phyloP scores from a whole-genome alignment of 2,113 vertebrate genomes.

The Perca schrenkii region DNA sequence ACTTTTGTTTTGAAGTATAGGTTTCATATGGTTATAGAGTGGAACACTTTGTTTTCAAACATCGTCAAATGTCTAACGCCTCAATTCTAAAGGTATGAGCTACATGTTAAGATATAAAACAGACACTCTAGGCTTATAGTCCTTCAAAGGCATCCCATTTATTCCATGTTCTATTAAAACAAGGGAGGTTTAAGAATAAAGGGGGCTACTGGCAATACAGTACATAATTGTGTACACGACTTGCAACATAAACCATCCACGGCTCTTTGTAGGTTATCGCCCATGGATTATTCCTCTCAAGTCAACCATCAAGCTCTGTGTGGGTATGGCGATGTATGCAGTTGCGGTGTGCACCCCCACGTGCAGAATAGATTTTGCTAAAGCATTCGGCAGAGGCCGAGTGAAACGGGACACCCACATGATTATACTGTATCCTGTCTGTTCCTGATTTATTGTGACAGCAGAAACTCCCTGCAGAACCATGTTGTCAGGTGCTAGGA shows the following conservation, averaged over 20 bases:
- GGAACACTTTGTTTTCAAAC: slow-evolving; percentile 54
- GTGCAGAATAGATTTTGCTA: slow-evolving; percentile 35
- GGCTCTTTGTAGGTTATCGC: slow-evolving; percentile 60
- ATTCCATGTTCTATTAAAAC: slow-evolving; percentile 55
- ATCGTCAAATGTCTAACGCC: slow-evolving; percentile 40
- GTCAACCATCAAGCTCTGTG: slow-evolving; percentile 78
- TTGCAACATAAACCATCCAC: slow-evolving; percentile 56
- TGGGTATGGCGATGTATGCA: slow-evolving; percentile 14
- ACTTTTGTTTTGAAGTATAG: slow-evolving; percentile 66
- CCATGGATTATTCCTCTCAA: slow-evolving; percentile 72
- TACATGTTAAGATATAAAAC: slow-evolving; percentile 61
- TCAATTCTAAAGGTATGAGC: slow-evolving; percentile 38
- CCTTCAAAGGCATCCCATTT: slow-evolving; percentile 44
- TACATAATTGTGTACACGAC: slow-evolving; percentile 47
- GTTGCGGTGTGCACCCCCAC: slow-evolving; percentile 24
- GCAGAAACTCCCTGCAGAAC: slow-evolving; percentile 76
- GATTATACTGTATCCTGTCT: slow-evolving; percentile 77
- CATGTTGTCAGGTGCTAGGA: slow-evolving; percentile 75
- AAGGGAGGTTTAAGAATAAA: slow-evolving; percentile 31
- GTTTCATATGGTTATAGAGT: slow-evolving; percentile 49
- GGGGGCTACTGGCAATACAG: slow-evolving; percentile 47
- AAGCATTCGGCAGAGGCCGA: slow-evolving; percentile 45
- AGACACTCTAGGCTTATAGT: slow-evolving; percentile 32
- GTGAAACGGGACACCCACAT: slow-evolving; percentile 70
- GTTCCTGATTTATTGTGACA: slow-evolving; percentile 79